Conservation (phyloP, 92 coral and sea anemone genomes). For the Plumapathes pennacea region DNA sequence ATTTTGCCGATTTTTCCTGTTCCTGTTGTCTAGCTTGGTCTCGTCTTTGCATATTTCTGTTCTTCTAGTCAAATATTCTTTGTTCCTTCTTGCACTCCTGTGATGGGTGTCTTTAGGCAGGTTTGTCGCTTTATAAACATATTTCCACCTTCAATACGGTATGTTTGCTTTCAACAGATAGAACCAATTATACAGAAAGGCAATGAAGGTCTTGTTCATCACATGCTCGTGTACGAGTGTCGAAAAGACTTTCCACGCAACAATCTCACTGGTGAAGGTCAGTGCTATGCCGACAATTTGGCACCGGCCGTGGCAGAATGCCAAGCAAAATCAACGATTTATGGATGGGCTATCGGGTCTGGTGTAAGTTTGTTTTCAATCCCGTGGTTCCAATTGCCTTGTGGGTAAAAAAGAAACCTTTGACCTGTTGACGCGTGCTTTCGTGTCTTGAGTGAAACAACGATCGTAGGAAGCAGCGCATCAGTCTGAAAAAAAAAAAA, state of each 20-base stretch:
- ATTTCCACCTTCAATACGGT: background rate
- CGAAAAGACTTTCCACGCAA: slow-evolving; percentile 27
- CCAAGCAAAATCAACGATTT: slow-evolving; percentile 6
- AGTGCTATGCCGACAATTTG: slow-evolving; percentile 29
- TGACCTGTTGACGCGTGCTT: too few species aligned
- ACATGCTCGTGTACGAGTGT: slow-evolving; percentile 43
- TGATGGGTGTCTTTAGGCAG: too few species aligned
- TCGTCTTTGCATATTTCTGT: too few species aligned
- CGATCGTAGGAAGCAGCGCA: too few species aligned
- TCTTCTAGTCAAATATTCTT: too few species aligned
- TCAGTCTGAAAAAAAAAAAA: too few species aligned
- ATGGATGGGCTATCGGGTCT: slow-evolving; percentile 66
- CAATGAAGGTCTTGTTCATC: slow-evolving; percentile 68
- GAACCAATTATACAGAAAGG: slow-evolving; percentile 37
- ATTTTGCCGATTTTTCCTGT: background rate
- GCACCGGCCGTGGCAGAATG: slow-evolving; percentile 23
- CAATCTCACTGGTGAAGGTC: slow-evolving; percentile 11
- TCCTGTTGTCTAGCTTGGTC: background rate
- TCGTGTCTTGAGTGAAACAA: too few species aligned
- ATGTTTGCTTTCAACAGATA: slow-evolving; percentile 23
- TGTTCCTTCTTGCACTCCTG: too few species aligned
- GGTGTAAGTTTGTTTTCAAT: too few species aligned
- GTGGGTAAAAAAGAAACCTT: too few species aligned
- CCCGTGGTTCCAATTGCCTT: too few species aligned
- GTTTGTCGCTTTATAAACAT: background rate